These are phyloP conservation scores for Ischnus inquisitorius DNA, from an alignment of 2,888 invertebrate genomes.

Conservation along the genomic window DNA sequence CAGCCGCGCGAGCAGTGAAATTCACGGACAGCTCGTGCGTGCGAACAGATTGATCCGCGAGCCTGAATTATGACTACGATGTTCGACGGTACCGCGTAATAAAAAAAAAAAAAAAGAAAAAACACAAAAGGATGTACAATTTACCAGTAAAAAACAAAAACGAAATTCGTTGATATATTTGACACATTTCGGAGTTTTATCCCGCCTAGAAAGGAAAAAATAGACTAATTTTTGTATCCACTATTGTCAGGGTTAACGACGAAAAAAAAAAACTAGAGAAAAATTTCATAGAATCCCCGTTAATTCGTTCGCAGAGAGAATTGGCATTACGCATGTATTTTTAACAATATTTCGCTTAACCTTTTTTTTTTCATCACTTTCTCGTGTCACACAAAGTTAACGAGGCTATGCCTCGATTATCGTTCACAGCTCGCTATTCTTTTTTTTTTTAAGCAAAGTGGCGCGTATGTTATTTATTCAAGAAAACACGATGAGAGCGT, in stretches of 20 bases:
- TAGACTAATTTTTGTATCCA: conserved; percentile 81
- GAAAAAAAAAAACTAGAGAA: conserved; percentile 28
- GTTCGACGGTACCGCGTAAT: conserved; percentile 29
- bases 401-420: not conserved
- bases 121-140: conserved; percentile 62
- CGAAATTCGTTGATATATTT: conserved; percentile 72
- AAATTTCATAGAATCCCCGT: conserved; percentile 44
- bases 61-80: conserved; percentile 24
- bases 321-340: conserved; percentile 25
- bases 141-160: conserved; percentile 48
- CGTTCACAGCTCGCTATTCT: not conserved
- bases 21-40: conserved; percentile 17
- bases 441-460: not conserved
- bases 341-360: conserved; percentile 45
- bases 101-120: conserved; percentile 32
- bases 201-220: conserved; percentile 74
- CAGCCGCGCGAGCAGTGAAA: conserved; percentile 48
- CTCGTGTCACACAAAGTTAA: conserved; percentile 5
- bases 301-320: conserved; percentile 22
- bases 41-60: conserved; percentile 26
- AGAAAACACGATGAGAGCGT: not conserved
- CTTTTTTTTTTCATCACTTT: conserved; percentile 11
- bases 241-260: conserved; percentile 71
- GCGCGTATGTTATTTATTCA: conserved; percentile 21
- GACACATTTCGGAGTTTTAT: conserved; percentile 72